These are phyloP conservation scores for Troides oblongomaculatus DNA, from an alignment of 2,888 invertebrate species.

Conservation along the genomic window DNA sequence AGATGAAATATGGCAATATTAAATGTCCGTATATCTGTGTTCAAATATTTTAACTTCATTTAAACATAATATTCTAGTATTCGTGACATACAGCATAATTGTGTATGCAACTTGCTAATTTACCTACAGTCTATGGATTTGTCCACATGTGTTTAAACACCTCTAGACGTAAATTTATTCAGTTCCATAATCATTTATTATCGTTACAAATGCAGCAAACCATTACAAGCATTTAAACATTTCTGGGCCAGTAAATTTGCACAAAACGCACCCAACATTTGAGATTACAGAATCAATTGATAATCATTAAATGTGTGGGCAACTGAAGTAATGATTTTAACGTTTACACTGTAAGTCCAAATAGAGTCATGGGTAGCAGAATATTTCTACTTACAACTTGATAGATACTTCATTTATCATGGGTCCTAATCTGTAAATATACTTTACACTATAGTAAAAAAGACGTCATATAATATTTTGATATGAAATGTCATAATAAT, in stretches of 20 bases:
- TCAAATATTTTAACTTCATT: neutral
- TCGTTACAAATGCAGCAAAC: conserved; percentile 20
- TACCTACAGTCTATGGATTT: conserved; percentile 15
- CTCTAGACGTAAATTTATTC: conserved; percentile 26
- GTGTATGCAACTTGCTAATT: conserved; percentile 9
- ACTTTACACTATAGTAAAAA: too few species aligned
- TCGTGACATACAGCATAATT: neutral
- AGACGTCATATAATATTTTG: too few species aligned
- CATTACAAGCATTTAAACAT: conserved; percentile 5
- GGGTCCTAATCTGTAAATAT: neutral
- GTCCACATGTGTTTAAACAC: conserved; percentile 18
- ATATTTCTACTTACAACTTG: too few species aligned
- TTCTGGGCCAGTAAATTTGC: conserved; percentile 20
- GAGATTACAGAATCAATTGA: conserved; percentile 13
- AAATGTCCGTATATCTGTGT: neutral
- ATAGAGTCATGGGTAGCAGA: too few species aligned
- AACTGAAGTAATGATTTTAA: neutral
- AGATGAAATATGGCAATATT: neutral
- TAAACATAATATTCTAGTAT: neutral
- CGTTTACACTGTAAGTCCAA: neutral
- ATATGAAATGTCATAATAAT: too few species aligned
- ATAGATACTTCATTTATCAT: neutral
- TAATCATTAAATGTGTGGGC: conserved; percentile 18
- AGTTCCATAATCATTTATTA: conserved; percentile 20
- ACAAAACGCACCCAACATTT: conserved; percentile 17